Percentiles rank a stretch among this genome's conserved stretches.
These are phyloP conservation scores for Pelosia muscerda DNA, from an alignment of 2,888 invertebrate species.

Conservation along the genomic window DNA sequence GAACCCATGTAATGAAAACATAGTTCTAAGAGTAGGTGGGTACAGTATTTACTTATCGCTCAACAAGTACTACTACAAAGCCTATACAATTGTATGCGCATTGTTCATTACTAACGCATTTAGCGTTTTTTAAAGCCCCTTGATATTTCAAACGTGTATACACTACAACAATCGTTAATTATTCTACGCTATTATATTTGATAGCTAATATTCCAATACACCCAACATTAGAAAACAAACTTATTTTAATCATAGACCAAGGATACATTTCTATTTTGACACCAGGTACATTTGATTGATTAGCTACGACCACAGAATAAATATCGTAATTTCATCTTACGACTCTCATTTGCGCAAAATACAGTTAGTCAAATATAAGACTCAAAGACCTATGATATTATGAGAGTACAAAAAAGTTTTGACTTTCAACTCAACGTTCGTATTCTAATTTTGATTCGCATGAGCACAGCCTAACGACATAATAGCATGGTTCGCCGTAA, in stretches of 20 bases:
- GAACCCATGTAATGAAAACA: too few species aligned
- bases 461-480: conserved; percentile 15
- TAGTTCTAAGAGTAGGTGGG: too few species aligned
- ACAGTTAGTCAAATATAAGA: neutral
- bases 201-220: neutral
- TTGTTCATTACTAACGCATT: too few species aligned
- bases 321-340: too few species aligned
- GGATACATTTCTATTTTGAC: neutral
- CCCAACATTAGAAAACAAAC: neutral
- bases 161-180: neutral
- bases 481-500: conserved; percentile 15
- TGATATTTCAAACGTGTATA: neutral
- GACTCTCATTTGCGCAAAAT: neutral
- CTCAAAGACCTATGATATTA: neutral
- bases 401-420: neutral
- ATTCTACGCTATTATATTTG: neutral
- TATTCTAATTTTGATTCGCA: conserved; percentile 15
- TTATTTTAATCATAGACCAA: too few species aligned
- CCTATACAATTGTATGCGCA: too few species aligned
- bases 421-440: neutral
- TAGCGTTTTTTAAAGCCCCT: too few species aligned
- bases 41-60: too few species aligned
- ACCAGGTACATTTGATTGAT: conserved; percentile 1
- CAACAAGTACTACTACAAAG: too few species aligned
- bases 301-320: neutral